phyloP scores from a whole-genome alignment of 2,888 invertebrate genomes.

The Drosophila recens region DNA sequence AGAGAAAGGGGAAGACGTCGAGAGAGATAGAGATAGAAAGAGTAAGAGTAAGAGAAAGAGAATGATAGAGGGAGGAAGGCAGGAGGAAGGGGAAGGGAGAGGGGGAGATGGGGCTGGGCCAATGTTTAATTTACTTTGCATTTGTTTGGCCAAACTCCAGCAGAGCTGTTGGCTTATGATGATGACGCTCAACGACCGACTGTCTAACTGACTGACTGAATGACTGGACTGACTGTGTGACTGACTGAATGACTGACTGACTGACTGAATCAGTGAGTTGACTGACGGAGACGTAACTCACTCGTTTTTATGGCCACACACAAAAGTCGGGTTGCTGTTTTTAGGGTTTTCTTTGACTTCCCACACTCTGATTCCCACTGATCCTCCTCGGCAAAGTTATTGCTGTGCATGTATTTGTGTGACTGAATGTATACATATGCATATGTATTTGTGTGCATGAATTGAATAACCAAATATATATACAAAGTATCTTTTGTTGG shows the following conservation, averaged over 20 bases:
- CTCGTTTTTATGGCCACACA: slow-evolving; percentile 76
- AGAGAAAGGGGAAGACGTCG: slow-evolving; percentile 1
- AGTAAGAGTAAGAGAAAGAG: background rate
- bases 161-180: slow-evolving; percentile 46
- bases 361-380: slow-evolving; percentile 66
- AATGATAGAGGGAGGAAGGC: background rate
- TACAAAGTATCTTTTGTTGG: slow-evolving; percentile 21
- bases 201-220: slow-evolving; percentile 28
- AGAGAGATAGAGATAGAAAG: background rate
- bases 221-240: slow-evolving; percentile 27
- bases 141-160: slow-evolving; percentile 71
- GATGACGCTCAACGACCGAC: slow-evolving; percentile 46
- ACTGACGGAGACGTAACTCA: slow-evolving; percentile 65
- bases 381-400: slow-evolving; percentile 61
- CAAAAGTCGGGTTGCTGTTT: slow-evolving; percentile 57
- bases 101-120: slow-evolving; percentile 24
- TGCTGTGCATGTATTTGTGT: background rate
- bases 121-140: slow-evolving; percentile 77
- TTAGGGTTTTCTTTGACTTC: slow-evolving; percentile 64
- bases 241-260: slow-evolving; percentile 29
- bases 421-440: slow-evolving; percentile 7
- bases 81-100: background rate
- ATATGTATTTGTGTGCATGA: slow-evolving; percentile 34
- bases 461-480: slow-evolving; percentile 50
- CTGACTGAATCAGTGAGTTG: slow-evolving; percentile 28